Evolutionary conservation across 2,888 invertebrate species (phyloP).

Genomic region (Oscheius sp.): DNA sequence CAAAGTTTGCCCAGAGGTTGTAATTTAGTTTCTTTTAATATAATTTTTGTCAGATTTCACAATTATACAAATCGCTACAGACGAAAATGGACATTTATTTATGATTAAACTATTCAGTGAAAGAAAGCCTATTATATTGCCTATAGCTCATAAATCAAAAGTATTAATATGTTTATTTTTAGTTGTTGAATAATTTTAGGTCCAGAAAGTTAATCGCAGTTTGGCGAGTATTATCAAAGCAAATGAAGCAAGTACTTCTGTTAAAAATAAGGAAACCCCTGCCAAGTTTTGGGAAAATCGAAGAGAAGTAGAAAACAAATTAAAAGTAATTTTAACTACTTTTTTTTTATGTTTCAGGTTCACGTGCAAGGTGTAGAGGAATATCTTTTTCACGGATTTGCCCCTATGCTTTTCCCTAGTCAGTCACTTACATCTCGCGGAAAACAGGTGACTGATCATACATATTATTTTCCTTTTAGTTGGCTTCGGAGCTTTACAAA

Average conservation of each 20-base stretch:
- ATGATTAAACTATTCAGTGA: constrained; percentile 28
- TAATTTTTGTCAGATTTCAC: constrained; percentile 25
- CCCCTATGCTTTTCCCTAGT: constrained; percentile 18
- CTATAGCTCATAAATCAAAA: constrained; percentile 35
- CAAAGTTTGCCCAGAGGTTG: constrained; percentile 12
- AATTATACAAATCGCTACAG: constrained; percentile 24
- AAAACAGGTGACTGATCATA: background rate
- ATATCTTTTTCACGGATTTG: constrained; percentile 11
- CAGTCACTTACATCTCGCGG: constrained; percentile 5
- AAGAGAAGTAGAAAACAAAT: constrained; percentile 16
- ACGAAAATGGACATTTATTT: constrained; percentile 17
- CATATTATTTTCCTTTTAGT: background rate
- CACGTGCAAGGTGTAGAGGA: background rate
- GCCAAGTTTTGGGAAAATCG: constrained; percentile 27
- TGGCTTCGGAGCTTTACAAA: background rate
- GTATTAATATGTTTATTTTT: constrained; percentile 10
- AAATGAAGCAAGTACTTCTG: constrained; percentile 13
- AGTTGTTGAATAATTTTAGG: background rate
- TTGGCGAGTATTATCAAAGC: constrained; percentile 10
- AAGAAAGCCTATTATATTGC: constrained; percentile 34
- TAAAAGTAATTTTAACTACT: constrained; percentile 14
- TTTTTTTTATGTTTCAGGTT: background rate
- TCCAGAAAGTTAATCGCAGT: background rate
- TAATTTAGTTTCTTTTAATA: background rate
- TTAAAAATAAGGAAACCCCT: background rate